Evolutionary conservation across 1,140 invertebrate genomes (phyloP).

Genomic region (Penaeus chinensis): DNA sequence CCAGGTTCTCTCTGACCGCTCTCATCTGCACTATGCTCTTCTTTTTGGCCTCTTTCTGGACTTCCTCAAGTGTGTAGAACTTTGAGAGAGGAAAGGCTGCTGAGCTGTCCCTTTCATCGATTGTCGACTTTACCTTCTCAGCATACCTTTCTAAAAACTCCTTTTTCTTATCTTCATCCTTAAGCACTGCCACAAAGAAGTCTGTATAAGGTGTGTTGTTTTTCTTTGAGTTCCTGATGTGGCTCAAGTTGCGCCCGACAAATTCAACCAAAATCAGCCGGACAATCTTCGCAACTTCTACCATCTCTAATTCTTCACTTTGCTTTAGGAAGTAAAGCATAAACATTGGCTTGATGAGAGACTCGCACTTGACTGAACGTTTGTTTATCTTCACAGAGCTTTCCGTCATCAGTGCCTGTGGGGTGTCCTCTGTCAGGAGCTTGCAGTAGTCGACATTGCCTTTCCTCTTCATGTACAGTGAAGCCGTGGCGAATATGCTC

Average conservation of each 20-base stretch:
- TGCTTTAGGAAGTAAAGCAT: slow-evolving; percentile 24
- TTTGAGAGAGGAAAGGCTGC: background rate
- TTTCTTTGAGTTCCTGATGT: background rate
- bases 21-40: background rate
- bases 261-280: slow-evolving; percentile 45
- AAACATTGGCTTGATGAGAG: slow-evolving; percentile 53
- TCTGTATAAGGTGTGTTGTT: slow-evolving; percentile 13
- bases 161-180: no score
- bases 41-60: background rate
- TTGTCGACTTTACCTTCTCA: background rate
- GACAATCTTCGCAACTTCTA: background rate
- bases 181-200: background rate
- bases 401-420: slow-evolving; percentile 57
- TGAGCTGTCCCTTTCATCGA: background rate
- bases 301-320: background rate
- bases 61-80: slow-evolving; percentile 16
- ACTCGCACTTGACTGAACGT: slow-evolving; percentile 48
- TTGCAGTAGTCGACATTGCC: slow-evolving; percentile 21
- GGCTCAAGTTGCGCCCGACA: slow-evolving; percentile 35
- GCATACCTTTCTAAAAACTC: background rate
- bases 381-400: slow-evolving; percentile 22
- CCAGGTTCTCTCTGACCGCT: background rate
- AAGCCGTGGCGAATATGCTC: slow-evolving; percentile 37
- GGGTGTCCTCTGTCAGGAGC: slow-evolving; percentile 16
- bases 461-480: slow-evolving; percentile 38